Percentiles rank a stretch among this genome's conserved stretches.
These are phyloP conservation scores for Dicerorhinus sumatrensis DNA, from an alignment of 2,113 vertebrate genomes.

Conservation along the genomic window DNA sequence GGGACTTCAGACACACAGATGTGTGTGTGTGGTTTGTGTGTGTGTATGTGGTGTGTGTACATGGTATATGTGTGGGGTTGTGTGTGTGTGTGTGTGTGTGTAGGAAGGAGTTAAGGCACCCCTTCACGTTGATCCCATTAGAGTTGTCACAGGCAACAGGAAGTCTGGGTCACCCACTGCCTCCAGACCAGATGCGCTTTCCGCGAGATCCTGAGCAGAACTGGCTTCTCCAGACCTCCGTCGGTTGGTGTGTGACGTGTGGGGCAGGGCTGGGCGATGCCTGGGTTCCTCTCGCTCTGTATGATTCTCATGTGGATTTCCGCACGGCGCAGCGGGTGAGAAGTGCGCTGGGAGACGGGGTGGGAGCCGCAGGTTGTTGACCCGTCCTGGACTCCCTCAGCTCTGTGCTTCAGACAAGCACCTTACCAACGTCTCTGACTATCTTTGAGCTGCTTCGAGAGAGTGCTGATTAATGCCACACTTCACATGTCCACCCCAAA, in stretches of 20 bases:
- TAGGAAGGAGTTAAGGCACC: too few species aligned
- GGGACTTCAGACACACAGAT: too few species aligned
- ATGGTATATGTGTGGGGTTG: not conserved
- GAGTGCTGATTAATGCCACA: not conserved
- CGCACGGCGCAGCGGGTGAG: rapidly evolving
- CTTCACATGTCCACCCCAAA: conserved; percentile 55
- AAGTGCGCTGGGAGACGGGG: rapidly evolving
- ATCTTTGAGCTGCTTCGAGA: conserved; percentile 77
- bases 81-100: not conserved
- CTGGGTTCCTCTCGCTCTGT: rapidly evolving
- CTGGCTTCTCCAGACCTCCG: rapidly evolving
- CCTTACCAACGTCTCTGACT: not conserved
- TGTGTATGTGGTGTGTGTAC: not conserved
- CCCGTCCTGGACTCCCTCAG: conserved; percentile 38
- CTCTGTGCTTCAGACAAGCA: conserved; percentile 45
- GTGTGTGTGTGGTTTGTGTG: not conserved
- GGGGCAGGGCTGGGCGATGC: rapidly evolving
- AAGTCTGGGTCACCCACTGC: not conserved
- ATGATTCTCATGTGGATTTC: rapidly evolving
- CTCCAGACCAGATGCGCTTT: rapidly evolving
- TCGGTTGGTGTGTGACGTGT: rapidly evolving
- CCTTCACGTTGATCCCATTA: rapidly evolving
- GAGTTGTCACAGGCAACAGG: not conserved
- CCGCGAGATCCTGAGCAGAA: rapidly evolving
- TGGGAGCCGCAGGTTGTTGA: not conserved